Conservation (phyloP, 2,888 invertebrate species). For the Aproaerema taeniolella region DNA sequence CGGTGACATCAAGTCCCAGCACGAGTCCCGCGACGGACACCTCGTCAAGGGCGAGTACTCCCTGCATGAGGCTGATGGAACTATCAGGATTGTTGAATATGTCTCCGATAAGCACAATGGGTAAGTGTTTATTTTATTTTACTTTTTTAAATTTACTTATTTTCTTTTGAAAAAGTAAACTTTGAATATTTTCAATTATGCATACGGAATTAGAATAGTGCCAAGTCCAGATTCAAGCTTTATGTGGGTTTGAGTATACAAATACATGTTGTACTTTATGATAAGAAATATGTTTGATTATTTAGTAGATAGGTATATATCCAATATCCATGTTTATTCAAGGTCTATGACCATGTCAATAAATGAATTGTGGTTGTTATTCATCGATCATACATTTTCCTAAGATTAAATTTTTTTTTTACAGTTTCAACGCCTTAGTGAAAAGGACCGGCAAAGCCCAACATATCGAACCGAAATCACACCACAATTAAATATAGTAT, state of each 20-base stretch:
- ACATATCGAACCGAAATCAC: slow-evolving; percentile 2
- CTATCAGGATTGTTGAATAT: slow-evolving; percentile 74
- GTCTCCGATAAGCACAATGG: slow-evolving; percentile 68
- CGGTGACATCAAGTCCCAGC: slow-evolving; percentile 74
- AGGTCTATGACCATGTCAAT: too few species aligned
- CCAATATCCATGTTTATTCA: not conserved
- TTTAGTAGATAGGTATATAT: too few species aligned
- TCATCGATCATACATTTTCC: too few species aligned
- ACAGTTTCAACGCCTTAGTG: slow-evolving; percentile 11
- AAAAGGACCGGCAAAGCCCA: slow-evolving; percentile 5
- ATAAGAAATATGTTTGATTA: too few species aligned
- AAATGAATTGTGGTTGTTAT: too few species aligned
- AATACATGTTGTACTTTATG: too few species aligned
- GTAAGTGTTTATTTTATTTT: slow-evolving; percentile 32
- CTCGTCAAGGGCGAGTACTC: slow-evolving; percentile 75
- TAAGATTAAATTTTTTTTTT: slow-evolving; percentile 2
- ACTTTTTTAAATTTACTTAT: not conserved
- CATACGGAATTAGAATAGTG: too few species aligned
- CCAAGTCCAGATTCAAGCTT: too few species aligned
- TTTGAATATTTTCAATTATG: too few species aligned
- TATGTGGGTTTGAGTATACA: too few species aligned
- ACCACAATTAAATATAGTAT: slow-evolving; percentile 5
- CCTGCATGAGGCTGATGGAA: slow-evolving; percentile 75
- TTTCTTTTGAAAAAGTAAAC: not conserved
- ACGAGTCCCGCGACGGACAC: slow-evolving; percentile 75